These are phyloP conservation scores for Chelonus insularis DNA, from an alignment of 1,140 invertebrate genomes.

Conservation along the genomic window DNA sequence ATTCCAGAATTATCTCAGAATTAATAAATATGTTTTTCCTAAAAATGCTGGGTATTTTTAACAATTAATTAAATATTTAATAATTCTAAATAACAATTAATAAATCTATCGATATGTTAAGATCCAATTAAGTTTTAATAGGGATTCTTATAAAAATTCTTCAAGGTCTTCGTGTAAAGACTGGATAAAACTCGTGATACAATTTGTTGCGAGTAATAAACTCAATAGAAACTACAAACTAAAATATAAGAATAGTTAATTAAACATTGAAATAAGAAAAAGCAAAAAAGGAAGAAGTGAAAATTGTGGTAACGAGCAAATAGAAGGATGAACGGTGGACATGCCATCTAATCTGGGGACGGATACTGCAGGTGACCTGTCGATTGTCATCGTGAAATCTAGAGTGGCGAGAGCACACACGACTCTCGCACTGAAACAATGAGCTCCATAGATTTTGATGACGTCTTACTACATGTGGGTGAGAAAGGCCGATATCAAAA, in stretches of 20 bases:
- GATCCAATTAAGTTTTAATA: slow-evolving; percentile 12
- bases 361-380: slow-evolving; percentile 22
- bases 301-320: slow-evolving; percentile 7
- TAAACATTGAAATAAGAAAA: background rate
- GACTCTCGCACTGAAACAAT: slow-evolving; percentile 45
- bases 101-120: background rate
- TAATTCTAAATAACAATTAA: background rate
- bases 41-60: slow-evolving; percentile 17
- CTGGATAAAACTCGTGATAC: background rate
- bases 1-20: too few relatives aligned
- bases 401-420: slow-evolving; percentile 19
- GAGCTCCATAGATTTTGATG: slow-evolving; percentile 68
- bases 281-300: background rate
- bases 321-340: slow-evolving; percentile 40
- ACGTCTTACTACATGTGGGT: slow-evolving; percentile 68
- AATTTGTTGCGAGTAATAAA: background rate
- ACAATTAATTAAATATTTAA: background rate
- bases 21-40: slow-evolving; percentile 21
- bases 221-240: background rate
- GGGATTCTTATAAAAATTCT: background rate
- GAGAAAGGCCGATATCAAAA: slow-evolving; percentile 72
- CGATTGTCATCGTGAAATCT: slow-evolving; percentile 16
- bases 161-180: slow-evolving; percentile 6
- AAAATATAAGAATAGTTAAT: background rate
- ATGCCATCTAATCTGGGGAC: slow-evolving; percentile 46